Evolutionary conservation across 2,113 vertebrate genomes (phyloP).

Genomic region (Tupaia tana): DNA sequence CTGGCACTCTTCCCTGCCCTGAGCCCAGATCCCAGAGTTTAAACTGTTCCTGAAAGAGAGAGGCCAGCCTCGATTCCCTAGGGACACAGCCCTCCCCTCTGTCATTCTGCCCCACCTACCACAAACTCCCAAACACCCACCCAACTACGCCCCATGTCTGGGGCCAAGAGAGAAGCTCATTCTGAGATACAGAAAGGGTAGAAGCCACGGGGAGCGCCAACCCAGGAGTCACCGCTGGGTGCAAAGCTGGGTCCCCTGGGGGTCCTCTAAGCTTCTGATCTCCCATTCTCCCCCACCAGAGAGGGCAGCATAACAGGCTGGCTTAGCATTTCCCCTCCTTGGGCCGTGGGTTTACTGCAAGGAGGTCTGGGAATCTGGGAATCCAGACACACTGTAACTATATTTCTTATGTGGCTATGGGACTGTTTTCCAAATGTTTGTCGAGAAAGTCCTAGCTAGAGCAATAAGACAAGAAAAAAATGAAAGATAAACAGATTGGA

Average conservation of each 20-base stretch:
- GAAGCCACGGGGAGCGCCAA: neutral
- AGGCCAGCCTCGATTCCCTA: neutral
- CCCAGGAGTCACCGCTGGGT: neutral
- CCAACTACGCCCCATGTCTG: neutral
- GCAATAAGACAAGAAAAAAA: constrained; percentile 35
- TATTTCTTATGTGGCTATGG: neutral
- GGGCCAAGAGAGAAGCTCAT: neutral
- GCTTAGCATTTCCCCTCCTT: neutral
- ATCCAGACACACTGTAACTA: neutral
- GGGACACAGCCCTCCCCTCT: neutral
- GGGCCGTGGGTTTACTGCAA: neutral
- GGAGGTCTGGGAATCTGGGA: neutral
- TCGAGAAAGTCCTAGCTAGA: neutral
- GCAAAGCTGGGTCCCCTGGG: neutral
- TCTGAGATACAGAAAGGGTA: neutral
- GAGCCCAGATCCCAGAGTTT: neutral
- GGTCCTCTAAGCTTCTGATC: neutral
- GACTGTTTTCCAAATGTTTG: neutral
- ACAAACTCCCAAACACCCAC: neutral
- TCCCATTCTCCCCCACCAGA: neutral
- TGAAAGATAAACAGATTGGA: neutral
- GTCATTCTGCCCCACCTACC: neutral
- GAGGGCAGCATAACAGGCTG: too few relatives aligned
- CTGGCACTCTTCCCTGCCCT: neutral
- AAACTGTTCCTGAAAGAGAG: neutral